Conservation (phyloP, 2,797 vertebrate species). For the Sorex maritimensis region DNA sequence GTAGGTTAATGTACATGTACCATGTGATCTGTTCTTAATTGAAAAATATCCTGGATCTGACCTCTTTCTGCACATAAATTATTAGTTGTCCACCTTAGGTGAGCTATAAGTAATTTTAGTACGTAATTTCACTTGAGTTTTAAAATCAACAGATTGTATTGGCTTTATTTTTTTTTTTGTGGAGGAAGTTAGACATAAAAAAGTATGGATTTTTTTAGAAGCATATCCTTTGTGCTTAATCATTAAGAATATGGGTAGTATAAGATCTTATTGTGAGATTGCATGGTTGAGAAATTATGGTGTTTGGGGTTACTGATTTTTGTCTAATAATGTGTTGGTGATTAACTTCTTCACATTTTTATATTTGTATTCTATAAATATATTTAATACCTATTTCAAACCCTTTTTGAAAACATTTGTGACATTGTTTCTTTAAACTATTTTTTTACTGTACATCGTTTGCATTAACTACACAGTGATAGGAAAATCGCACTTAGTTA, state of each 20-base stretch:
- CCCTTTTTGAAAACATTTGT: not conserved
- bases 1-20: not conserved
- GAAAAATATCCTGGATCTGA: not conserved
- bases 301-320: not conserved
- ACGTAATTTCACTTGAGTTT: not conserved
- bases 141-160: not conserved
- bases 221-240: not conserved
- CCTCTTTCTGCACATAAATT: not conserved
- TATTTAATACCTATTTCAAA: too few relatives aligned
- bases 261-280: not conserved
- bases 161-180: not conserved
- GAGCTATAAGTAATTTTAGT: not conserved
- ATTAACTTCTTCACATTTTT: not conserved
- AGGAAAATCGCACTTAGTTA: not conserved
- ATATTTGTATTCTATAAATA: too few relatives aligned
- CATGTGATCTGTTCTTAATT: not conserved
- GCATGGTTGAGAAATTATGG: not conserved
- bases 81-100: not conserved
- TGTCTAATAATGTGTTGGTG: slow-evolving; percentile 9
- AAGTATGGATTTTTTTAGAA: not conserved
- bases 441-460: not conserved
- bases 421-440: not conserved
- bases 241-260: not conserved
- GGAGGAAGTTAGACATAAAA: not conserved
- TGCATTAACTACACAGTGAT: slow-evolving; percentile 1